Evolutionary conservation across 2,113 vertebrate genomes (phyloP).

Genomic region (Megaceryle torquata): DNA sequence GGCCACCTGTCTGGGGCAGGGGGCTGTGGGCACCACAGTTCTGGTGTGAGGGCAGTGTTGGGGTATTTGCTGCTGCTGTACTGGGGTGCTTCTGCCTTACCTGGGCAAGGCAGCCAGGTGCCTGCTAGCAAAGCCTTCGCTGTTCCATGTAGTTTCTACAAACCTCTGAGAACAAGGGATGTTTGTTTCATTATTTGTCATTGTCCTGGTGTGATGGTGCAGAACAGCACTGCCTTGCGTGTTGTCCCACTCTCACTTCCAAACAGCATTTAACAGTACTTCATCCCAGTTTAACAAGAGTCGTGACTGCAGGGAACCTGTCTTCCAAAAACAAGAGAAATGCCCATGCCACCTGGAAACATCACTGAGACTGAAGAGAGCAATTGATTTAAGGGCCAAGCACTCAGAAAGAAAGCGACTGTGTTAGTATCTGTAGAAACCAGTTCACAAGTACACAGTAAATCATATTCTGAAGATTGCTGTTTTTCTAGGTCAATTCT

Average conservation of each 20-base stretch:
- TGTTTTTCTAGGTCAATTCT: neutral
- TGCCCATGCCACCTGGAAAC: neutral
- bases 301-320: neutral
- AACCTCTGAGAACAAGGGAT: neutral
- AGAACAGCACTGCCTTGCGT: neutral
- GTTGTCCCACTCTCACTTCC: neutral
- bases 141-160: neutral
- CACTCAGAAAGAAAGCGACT: neutral
- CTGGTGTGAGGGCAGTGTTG: neutral
- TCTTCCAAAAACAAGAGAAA: neutral
- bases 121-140: neutral
- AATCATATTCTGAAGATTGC: neutral
- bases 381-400: neutral
- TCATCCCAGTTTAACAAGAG: neutral
- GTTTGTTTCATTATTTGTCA: neutral
- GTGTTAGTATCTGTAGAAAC: neutral
- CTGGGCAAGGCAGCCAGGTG: neutral
- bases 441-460: neutral
- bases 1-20: neutral
- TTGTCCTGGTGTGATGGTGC: neutral
- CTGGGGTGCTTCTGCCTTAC: neutral
- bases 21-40: neutral
- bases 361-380: neutral
- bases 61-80: neutral
- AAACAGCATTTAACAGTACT: neutral